These are phyloP conservation scores for Euclidia mi DNA, from an alignment of 2,888 invertebrate species.

Conservation along the genomic window DNA sequence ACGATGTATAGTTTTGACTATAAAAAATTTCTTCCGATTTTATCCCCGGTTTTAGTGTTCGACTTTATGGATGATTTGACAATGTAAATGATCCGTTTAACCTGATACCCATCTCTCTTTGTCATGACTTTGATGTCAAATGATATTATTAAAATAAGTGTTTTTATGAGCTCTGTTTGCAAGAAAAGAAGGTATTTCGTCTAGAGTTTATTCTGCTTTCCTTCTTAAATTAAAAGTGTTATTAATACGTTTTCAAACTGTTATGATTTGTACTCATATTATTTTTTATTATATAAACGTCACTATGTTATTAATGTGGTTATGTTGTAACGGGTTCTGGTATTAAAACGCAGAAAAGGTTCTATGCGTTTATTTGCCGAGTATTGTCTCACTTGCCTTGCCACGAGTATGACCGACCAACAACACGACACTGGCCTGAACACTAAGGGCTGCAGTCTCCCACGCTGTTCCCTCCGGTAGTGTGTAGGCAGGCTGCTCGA, in stretches of 20 bases:
- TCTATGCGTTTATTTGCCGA: too few relatives aligned
- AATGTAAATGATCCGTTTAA: slow-evolving; percentile 47
- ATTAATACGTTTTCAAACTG: background rate
- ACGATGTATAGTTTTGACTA: slow-evolving; percentile 46
- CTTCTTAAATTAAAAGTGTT: background rate
- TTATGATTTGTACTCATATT: too few relatives aligned
- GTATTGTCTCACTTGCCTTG: too few relatives aligned
- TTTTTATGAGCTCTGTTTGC: slow-evolving; percentile 6
- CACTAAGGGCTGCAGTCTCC: too few relatives aligned
- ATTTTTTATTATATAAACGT: too few relatives aligned
- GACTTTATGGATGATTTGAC: slow-evolving; percentile 45
- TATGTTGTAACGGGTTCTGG: too few relatives aligned
- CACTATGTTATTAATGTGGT: too few relatives aligned
- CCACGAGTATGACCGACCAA: too few relatives aligned
- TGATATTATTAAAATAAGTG: slow-evolving; percentile 6
- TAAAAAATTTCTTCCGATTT: slow-evolving; percentile 40
- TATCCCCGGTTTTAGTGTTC: slow-evolving; percentile 35
- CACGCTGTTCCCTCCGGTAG: too few relatives aligned
- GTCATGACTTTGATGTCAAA: slow-evolving; percentile 16
- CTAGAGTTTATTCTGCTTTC: background rate
- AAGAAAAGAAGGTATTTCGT: background rate
- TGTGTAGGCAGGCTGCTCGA: too few relatives aligned
- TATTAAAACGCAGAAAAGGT: too few relatives aligned
- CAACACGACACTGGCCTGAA: too few relatives aligned
- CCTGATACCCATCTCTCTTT: slow-evolving; percentile 42